A percentile compares a stretch with the other conserved stretches of the same genome.
Conservation (phyloP, 2,797 vertebrate species). For the Poecilia wingei region DNA sequence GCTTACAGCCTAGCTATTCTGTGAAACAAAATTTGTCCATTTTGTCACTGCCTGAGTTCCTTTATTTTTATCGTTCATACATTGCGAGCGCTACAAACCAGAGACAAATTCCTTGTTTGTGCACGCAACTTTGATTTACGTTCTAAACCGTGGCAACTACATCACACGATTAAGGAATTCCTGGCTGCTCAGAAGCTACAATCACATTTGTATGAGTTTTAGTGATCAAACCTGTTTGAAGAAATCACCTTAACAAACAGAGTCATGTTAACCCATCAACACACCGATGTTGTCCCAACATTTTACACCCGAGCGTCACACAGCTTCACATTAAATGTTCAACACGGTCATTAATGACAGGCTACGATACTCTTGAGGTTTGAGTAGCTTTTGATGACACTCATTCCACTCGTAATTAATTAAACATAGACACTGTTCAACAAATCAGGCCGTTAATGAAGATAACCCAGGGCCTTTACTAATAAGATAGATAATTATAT, state of each 20-base stretch:
- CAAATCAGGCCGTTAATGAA: constrained; percentile 41
- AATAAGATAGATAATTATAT: constrained; percentile 58
- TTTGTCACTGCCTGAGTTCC: background rate
- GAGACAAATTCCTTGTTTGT: background rate
- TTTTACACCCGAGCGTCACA: background rate
- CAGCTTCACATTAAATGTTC: constrained; percentile 14
- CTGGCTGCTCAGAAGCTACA: background rate
- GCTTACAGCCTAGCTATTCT: background rate
- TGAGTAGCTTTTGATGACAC: constrained; percentile 7
- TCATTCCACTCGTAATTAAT: constrained; percentile 45
- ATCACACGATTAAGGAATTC: background rate
- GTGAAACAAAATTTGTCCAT: background rate
- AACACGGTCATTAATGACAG: background rate
- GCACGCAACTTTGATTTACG: background rate
- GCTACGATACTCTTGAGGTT: background rate
- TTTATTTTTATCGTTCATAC: background rate
- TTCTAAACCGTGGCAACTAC: background rate
- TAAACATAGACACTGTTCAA: constrained; percentile 29
- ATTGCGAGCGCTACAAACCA: background rate
- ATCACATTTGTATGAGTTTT: background rate
- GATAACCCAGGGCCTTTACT: constrained; percentile 54
- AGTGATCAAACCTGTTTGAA: background rate
- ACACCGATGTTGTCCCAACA: background rate
- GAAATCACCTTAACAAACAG: background rate
- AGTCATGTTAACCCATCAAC: background rate